Percentiles rank a stretch among this genome's conserved stretches.
Conservation (phyloP, 2,113 vertebrate genomes). For the Passer domesticus region DNA sequence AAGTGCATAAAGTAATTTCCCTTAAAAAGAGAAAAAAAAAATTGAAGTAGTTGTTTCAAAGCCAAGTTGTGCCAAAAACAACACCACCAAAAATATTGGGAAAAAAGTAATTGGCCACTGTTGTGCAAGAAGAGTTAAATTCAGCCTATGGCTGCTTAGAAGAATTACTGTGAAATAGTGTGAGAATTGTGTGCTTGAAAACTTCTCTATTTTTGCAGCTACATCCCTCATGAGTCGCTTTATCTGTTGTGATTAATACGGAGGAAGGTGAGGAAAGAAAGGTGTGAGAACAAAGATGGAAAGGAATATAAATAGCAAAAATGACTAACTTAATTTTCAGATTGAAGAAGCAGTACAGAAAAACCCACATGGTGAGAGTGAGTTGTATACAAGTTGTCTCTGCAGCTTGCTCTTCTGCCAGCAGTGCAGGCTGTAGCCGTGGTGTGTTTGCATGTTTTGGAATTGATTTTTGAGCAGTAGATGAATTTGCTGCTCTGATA, state of each 20-base stretch:
- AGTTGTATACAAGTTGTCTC: neutral
- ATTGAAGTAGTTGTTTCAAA: neutral
- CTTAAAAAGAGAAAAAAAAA: neutral
- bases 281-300: neutral
- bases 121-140: neutral
- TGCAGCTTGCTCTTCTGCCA: neutral
- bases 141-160: neutral
- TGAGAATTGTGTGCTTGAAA: neutral
- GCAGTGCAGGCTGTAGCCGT: rapidly evolving
- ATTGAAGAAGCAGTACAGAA: neutral
- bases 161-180: neutral
- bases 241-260: neutral
- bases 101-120: neutral
- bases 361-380: neutral
- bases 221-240: neutral
- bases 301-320: neutral
- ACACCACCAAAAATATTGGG: neutral
- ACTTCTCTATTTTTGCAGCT: neutral
- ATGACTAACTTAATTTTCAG: neutral
- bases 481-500: neutral
- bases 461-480: neutral
- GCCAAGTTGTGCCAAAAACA: neutral
- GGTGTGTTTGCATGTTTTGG: neutral
- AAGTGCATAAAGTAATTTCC: neutral
- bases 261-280: neutral